These are phyloP conservation scores for Odobenus rosmarus DNA, from an alignment of 2,113 vertebrate species.

Conservation along the genomic window DNA sequence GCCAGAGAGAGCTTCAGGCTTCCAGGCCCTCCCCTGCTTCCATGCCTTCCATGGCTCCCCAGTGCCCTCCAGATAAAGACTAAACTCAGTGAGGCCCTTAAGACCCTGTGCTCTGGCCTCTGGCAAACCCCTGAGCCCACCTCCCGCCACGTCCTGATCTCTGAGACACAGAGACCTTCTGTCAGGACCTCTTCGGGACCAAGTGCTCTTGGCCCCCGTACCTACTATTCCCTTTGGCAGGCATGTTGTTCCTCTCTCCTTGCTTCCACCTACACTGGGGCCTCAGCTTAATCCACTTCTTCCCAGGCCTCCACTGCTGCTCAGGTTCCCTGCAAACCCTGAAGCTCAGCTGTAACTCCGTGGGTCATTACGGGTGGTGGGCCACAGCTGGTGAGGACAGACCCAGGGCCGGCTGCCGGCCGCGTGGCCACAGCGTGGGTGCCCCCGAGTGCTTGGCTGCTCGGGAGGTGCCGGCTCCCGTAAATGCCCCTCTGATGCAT, in stretches of 20 bases:
- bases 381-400: background rate
- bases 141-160: background rate
- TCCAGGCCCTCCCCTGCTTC: background rate
- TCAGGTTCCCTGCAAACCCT: background rate
- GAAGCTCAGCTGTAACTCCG: accelerated
- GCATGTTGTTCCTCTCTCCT: background rate
- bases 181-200: background rate
- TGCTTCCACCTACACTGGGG: background rate
- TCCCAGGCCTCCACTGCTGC: background rate
- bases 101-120: background rate
- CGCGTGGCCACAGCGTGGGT: background rate
- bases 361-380: background rate
- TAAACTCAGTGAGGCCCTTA: background rate
- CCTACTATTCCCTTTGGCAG: background rate
- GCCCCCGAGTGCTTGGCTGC: background rate
- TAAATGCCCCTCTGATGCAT: background rate
- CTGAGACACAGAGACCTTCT: background rate
- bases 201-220: background rate
- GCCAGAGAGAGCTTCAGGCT: background rate
- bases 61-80: background rate
- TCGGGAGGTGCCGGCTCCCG: accelerated
- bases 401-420: background rate
- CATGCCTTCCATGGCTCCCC: background rate
- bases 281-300: background rate
- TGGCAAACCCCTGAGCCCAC: background rate